These are phyloP conservation scores for Sibirionetta formosa DNA, from an alignment of 2,797 vertebrate species.

Conservation along the genomic window DNA sequence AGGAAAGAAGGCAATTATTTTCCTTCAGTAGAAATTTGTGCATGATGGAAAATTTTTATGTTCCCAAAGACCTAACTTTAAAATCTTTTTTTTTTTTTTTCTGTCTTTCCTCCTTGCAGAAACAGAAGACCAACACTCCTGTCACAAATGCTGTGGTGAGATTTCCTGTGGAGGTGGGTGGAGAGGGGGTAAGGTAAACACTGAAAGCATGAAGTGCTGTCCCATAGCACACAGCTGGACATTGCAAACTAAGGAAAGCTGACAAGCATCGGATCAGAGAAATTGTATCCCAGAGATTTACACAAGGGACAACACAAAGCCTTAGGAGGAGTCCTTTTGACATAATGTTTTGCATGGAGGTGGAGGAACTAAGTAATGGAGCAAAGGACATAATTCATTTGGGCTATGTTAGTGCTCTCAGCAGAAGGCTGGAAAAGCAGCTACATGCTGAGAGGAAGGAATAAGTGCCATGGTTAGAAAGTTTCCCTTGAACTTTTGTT, in stretches of 20 bases:
- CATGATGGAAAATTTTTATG: background rate
- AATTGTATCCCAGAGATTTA: constrained; percentile 18
- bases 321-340: constrained; percentile 7
- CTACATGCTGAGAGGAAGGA: background rate
- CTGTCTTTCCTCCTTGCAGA: background rate
- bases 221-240: constrained; percentile 33
- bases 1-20: background rate
- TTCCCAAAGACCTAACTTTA: background rate
- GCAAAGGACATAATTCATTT: constrained; percentile 26
- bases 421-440: background rate
- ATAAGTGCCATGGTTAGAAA: background rate
- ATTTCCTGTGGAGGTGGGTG: constrained; percentile 21
- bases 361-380: background rate
- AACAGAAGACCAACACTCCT: background rate
- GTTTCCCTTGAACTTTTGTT: background rate
- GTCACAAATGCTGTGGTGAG: background rate
- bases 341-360: background rate
- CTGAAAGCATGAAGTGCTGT: background rate
- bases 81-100: background rate
- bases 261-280: background rate
- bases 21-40: background rate
- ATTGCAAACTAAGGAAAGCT: background rate
- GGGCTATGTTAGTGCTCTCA: background rate
- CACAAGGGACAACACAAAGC: constrained; percentile 10
- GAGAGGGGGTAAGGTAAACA: constrained; percentile 31